phyloP scores from a whole-genome alignment of 2,888 invertebrate genomes.

The Microplitis manilae region DNA sequence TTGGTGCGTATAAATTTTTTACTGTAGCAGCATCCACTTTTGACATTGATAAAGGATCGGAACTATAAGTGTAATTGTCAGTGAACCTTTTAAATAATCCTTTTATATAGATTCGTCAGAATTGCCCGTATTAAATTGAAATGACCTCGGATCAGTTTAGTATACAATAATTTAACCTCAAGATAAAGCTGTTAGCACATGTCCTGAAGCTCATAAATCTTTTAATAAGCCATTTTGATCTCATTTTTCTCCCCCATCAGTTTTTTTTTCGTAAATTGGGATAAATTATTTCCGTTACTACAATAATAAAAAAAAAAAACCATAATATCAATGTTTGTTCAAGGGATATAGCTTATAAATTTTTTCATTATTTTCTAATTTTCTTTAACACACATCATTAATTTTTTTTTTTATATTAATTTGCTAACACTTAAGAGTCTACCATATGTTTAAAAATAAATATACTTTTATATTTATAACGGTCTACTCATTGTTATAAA shows the following conservation, averaged over 20 bases:
- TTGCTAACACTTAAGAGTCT: not conserved
- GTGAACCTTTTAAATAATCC: conserved; percentile 9
- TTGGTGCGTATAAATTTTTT: not conserved
- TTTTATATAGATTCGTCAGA: conserved; percentile 27
- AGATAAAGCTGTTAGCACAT: conserved; percentile 33
- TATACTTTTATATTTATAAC: not conserved
- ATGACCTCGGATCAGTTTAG: conserved; percentile 8
- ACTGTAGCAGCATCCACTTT: not conserved
- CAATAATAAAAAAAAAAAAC: not conserved
- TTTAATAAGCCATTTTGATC: not conserved
- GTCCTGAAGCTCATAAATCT: conserved; percentile 30
- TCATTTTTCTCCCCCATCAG: conserved; percentile 8
- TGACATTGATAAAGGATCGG: conserved; percentile 27
- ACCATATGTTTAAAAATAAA: not conserved
- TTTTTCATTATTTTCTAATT: conserved; percentile 1
- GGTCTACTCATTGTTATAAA: not conserved
- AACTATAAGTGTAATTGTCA: conserved; percentile 3
- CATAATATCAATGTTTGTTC: not conserved
- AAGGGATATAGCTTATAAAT: not conserved
- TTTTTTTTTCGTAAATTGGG: conserved; percentile 18
- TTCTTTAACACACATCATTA: not conserved
- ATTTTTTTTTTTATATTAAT: not conserved
- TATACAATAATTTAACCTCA: not conserved
- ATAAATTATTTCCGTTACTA: conserved; percentile 9
- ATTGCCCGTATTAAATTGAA: conserved; percentile 40